Percentiles rank a stretch among this genome's conserved stretches.
These are phyloP conservation scores for Drosophila neotestacea DNA, from an alignment of 2,888 invertebrate genomes.

Conservation along the genomic window DNA sequence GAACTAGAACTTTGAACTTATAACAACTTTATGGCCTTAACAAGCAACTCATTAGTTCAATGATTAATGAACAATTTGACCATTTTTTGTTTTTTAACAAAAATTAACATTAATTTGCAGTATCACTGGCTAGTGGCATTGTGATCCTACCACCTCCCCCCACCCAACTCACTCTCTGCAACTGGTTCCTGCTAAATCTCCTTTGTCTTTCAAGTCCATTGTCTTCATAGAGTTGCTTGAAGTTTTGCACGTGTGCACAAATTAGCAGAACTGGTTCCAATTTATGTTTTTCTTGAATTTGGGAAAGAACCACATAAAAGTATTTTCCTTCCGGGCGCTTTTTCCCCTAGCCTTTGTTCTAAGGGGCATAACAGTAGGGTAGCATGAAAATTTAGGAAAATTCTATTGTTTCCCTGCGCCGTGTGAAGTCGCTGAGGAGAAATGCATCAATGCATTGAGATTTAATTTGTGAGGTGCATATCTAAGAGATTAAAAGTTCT, in stretches of 20 bases:
- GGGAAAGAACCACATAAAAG: constrained; percentile 41
- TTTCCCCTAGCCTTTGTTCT: constrained; percentile 60
- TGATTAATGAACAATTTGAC: constrained; percentile 59
- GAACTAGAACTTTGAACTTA: constrained; percentile 8
- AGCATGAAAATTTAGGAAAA: constrained; percentile 63
- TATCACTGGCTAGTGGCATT: constrained; percentile 63
- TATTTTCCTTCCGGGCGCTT: constrained; percentile 59
- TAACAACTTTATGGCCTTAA: not conserved
- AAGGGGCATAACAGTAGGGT: constrained; percentile 54
- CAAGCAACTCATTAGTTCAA: constrained; percentile 2
- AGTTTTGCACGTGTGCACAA: constrained; percentile 77
- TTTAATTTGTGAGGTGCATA: constrained; percentile 34
- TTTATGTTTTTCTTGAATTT: constrained; percentile 54
- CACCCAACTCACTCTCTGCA: constrained; percentile 9
- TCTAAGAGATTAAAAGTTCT: constrained; percentile 7
- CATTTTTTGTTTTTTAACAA: constrained; percentile 58
- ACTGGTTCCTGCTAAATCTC: constrained; percentile 50
- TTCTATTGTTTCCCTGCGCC: constrained; percentile 54
- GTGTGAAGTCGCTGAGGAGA: constrained; percentile 40
- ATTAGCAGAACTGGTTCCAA: constrained; percentile 77
- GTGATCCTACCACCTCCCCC: constrained; percentile 53
- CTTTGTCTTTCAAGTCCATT: constrained; percentile 50
- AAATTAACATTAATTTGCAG: constrained; percentile 81
- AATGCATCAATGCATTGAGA: constrained; percentile 26
- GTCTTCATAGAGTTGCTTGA: constrained; percentile 41